A percentile compares a stretch with the other conserved stretches of the same genome.
These are phyloP conservation scores for Himalopsyche anomala DNA, from an alignment of 2,888 invertebrate species.

Conservation along the genomic window DNA sequence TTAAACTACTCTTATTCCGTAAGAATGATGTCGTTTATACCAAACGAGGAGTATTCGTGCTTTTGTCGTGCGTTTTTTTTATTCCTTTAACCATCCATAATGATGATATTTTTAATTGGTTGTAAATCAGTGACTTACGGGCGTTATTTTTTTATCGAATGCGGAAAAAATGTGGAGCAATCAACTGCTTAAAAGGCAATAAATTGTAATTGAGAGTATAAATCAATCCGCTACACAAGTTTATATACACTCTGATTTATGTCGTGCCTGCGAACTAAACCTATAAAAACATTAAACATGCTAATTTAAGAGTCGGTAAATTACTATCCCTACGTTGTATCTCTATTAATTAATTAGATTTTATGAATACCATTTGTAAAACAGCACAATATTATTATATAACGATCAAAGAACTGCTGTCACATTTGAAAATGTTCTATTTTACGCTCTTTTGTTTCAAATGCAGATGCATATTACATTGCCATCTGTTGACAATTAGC, in stretches of 20 bases:
- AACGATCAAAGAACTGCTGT: not conserved
- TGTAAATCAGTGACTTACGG: constrained; percentile 22
- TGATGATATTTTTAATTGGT: constrained; percentile 34
- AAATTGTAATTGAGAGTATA: constrained; percentile 16
- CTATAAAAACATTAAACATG: constrained; percentile 30
- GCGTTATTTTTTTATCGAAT: constrained; percentile 20
- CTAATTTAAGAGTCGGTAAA: constrained; percentile 20
- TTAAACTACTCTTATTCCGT: too few species aligned
- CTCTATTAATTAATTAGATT: constrained; percentile 12
- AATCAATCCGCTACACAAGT: constrained; percentile 12
- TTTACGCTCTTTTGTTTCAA: not conserved
- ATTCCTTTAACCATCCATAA: not conserved
- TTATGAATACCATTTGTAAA: not conserved
- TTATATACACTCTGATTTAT: constrained; percentile 16
- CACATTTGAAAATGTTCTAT: not conserved
- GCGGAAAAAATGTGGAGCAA: constrained; percentile 25
- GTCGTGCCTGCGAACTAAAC: constrained; percentile 8
- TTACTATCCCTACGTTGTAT: not conserved
- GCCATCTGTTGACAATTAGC: not conserved
- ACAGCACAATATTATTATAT: not conserved
- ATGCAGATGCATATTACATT: not conserved
- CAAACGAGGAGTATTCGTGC: too few species aligned
- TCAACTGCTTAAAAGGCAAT: constrained; percentile 30
- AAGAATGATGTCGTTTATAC: too few species aligned
- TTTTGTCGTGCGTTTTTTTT: not conserved